Evolutionary conservation across 2,888 invertebrate species (phyloP).

Genomic region (Sthenelais limicola): DNA sequence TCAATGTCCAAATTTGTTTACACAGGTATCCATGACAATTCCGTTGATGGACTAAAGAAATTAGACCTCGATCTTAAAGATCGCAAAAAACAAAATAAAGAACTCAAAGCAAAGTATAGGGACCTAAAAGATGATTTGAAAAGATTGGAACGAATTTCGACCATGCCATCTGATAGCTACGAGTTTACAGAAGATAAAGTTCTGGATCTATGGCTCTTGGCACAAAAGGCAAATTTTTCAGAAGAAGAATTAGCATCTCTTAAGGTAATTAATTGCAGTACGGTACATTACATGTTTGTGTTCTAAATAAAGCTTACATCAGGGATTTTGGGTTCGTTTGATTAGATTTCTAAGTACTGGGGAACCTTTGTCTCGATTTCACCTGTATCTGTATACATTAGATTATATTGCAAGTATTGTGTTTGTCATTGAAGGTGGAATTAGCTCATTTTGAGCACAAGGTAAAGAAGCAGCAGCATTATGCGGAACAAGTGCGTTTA

Average conservation of each 20-base stretch:
- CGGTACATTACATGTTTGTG: too few species aligned
- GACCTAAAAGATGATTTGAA: constrained; percentile 86
- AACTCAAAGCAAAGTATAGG: constrained; percentile 80
- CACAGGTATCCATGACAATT: constrained; percentile 37
- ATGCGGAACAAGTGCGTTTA: constrained; percentile 85
- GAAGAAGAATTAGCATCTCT: constrained; percentile 87
- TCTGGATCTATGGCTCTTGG: constrained; percentile 89
- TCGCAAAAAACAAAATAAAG: constrained; percentile 44
- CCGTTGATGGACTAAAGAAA: constrained; percentile 40
- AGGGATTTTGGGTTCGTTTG: too few species aligned
- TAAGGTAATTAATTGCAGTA: too few species aligned
- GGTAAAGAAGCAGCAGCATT: constrained; percentile 84
- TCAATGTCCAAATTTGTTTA: neutral
- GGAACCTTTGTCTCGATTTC: too few species aligned
- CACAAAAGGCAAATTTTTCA: constrained; percentile 85
- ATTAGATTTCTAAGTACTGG: too few species aligned
- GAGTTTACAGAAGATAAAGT: constrained; percentile 90
- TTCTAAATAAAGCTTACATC: too few species aligned
- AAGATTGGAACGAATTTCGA: constrained; percentile 79
- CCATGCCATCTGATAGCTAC: neutral
- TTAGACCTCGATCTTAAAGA: constrained; percentile 19
- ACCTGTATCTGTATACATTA: neutral
- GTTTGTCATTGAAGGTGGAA: constrained; percentile 78
- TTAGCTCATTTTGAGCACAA: constrained; percentile 90
- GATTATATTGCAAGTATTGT: neutral